Percentiles rank a stretch among this genome's conserved stretches.
Evolutionary conservation across 1,140 invertebrate species (phyloP).

Genomic region (Steinernema khuongi): DNA sequence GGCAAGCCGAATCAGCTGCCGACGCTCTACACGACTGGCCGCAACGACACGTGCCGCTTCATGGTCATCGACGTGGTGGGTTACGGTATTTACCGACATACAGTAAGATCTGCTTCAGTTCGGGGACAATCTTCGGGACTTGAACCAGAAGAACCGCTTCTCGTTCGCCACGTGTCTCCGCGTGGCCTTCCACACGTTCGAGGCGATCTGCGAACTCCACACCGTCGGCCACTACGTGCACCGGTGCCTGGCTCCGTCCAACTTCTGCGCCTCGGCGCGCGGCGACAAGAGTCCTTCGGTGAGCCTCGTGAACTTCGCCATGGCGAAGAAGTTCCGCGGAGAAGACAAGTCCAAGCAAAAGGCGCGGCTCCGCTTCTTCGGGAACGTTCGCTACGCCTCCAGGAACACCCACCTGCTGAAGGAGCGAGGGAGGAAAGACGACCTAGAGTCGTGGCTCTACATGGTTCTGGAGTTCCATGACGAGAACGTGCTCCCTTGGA

Average conservation of each 20-base stretch:
- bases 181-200: not conserved
- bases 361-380: not conserved
- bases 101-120: not conserved
- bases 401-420: not conserved
- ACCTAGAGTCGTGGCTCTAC: constrained; percentile 19
- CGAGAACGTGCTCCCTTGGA: constrained; percentile 15
- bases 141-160: not conserved
- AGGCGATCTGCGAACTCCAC: not conserved
- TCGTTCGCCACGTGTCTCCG: not conserved
- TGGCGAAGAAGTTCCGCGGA: not conserved
- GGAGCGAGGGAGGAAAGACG: constrained; percentile 20
- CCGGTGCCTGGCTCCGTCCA: not conserved
- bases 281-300: not conserved
- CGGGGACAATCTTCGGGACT: not conserved
- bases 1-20: not conserved
- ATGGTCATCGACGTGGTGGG: not conserved
- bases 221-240: constrained; percentile 4
- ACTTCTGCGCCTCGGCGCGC: not conserved
- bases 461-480: constrained; percentile 16
- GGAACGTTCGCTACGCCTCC: constrained; percentile 17
- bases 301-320: constrained; percentile 12
- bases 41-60: constrained; percentile 3
- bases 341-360: constrained; percentile 6
- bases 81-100: not conserved
- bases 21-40: not conserved